Evolutionary conservation across 1,140 invertebrate genomes (phyloP).

Genomic region (Calephelis nemesis): DNA sequence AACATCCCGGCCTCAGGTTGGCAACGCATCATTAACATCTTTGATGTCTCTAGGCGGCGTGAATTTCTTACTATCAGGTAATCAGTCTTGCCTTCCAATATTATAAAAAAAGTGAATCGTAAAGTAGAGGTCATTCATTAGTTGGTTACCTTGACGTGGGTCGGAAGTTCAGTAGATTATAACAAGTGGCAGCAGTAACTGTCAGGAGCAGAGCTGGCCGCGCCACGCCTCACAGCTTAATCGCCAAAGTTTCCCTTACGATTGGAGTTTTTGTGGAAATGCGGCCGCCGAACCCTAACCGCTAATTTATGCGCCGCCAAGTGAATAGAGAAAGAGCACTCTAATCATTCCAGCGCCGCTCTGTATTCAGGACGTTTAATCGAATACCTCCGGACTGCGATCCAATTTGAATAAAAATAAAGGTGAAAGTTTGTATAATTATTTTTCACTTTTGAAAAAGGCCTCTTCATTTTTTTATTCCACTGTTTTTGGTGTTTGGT

Average conservation of each 20-base stretch:
- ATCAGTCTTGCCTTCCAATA: too few species aligned
- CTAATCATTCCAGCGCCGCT: conserved; percentile 56
- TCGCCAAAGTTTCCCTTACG: conserved; percentile 72
- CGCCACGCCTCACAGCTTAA: conserved; percentile 72
- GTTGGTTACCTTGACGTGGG: conserved; percentile 73
- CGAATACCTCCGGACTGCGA: conserved; percentile 36
- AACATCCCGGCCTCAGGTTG: too few species aligned
- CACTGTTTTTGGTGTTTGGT: background rate
- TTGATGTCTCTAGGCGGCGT: too few species aligned
- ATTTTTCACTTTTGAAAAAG: conserved; percentile 12
- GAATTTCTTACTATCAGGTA: too few species aligned
- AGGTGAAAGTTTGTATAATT: conserved; percentile 11
- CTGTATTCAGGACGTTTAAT: conserved; percentile 72
- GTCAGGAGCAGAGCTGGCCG: conserved; percentile 71
- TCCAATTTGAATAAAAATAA: conserved; percentile 13
- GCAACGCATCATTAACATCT: too few species aligned
- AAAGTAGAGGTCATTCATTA: conserved; percentile 40
- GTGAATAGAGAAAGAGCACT: conserved; percentile 56
- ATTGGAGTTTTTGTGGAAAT: conserved; percentile 75
- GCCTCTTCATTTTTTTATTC: background rate
- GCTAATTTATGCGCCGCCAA: conserved; percentile 67
- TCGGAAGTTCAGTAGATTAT: conserved; percentile 74
- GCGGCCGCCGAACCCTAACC: conserved; percentile 47
- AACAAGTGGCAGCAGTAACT: conserved; percentile 75
- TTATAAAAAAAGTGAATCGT: background rate